phyloP scores from a whole-genome alignment of 2,113 vertebrate genomes.

The Rattus rattus region DNA sequence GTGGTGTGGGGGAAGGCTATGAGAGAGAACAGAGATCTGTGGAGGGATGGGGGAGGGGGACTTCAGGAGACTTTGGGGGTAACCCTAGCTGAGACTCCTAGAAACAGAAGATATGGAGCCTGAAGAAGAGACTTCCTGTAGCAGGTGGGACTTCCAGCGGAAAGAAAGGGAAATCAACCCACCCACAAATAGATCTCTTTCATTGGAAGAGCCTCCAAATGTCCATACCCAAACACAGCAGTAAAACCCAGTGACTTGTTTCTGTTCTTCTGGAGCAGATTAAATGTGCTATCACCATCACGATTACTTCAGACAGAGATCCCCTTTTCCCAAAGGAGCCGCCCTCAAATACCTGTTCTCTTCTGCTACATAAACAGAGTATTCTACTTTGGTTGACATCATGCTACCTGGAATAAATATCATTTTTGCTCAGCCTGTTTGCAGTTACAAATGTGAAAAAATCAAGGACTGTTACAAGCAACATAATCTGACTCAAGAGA shows the following conservation, averaged over 20 bases:
- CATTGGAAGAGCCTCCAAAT: constrained; percentile 2
- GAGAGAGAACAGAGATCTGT: too few relatives aligned
- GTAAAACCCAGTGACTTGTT: constrained; percentile 2
- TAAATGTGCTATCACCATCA: background rate
- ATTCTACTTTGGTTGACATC: background rate
- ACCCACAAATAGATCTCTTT: background rate
- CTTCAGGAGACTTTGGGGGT: too few relatives aligned
- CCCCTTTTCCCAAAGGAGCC: background rate
- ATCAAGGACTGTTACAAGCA: background rate
- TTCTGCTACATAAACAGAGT: constrained; percentile 1
- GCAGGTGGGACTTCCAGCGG: too few relatives aligned
- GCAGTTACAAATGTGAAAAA: constrained; percentile 15
- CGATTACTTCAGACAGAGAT: background rate
- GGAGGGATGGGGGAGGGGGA: too few relatives aligned
- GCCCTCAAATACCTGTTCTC: background rate
- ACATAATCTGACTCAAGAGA: constrained; percentile 41
- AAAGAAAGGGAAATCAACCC: too few relatives aligned
- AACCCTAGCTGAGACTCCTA: too few relatives aligned
- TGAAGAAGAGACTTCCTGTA: too few relatives aligned
- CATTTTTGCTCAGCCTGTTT: background rate
- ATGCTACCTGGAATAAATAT: background rate
- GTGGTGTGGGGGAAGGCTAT: too few relatives aligned
- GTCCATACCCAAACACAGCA: constrained; percentile 18
- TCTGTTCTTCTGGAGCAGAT: background rate
- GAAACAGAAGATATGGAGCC: too few relatives aligned